A percentile compares a stretch with the other conserved stretches of the same genome.
Evolutionary conservation across 2,888 invertebrate genomes (phyloP).

Genomic region (Amphipoea lucens): DNA sequence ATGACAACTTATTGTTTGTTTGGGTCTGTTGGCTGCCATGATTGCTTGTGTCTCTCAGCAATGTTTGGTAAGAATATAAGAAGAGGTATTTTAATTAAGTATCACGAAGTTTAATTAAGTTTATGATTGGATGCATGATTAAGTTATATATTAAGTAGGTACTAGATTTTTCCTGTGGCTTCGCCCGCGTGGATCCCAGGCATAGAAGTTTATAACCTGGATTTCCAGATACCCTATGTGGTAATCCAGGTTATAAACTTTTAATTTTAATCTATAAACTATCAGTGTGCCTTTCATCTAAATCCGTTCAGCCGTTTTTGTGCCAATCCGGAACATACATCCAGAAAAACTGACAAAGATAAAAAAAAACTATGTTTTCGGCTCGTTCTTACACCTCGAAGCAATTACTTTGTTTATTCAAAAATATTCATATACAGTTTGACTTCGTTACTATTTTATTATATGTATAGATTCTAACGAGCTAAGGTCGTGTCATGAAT

Average conservation of each 20-base stretch:
- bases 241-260: no score
- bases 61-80: not conserved
- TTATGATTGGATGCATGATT: not conserved
- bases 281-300: not conserved
- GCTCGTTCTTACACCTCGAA: no score
- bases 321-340: not conserved
- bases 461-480: not conserved
- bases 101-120: not conserved
- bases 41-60: slow-evolving; percentile 12
- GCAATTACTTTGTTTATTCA: no score
- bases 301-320: not conserved
- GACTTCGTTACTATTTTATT: no score
- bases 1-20: slow-evolving; percentile 63
- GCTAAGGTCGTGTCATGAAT: not conserved
- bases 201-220: no score
- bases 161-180: not conserved
- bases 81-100: not conserved
- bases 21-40: slow-evolving; percentile 24
- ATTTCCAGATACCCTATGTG: no score
- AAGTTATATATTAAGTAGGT: not conserved
- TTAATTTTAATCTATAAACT: not conserved
- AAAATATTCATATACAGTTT: no score
- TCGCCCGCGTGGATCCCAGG: not conserved
- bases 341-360: not conserved
- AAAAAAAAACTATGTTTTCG: no score